Percentiles rank a stretch among this genome's conserved stretches.
phyloP scores from a whole-genome alignment of 53 echinoderm and acorn worm species.

The Echinarachnius parma region DNA sequence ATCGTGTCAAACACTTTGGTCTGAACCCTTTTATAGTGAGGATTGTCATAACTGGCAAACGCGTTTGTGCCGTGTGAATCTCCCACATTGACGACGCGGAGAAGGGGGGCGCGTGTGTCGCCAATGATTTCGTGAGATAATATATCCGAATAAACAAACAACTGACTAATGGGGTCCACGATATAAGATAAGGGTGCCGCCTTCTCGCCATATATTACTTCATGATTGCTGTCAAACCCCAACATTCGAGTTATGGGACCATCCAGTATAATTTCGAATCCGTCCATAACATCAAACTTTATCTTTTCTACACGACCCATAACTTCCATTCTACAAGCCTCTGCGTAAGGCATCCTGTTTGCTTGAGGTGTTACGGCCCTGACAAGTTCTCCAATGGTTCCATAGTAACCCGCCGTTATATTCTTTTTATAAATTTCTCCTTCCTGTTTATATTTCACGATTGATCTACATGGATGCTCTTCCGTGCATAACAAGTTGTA shows the following conservation, averaged over 20 bases:
- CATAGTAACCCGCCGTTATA: background rate
- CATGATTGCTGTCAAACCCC: background rate
- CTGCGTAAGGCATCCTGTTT: background rate
- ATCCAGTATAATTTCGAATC: background rate
- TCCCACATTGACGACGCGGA: conserved; percentile 50
- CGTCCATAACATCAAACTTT: background rate
- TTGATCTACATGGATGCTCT: background rate
- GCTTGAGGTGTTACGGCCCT: background rate
- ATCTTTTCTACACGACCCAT: background rate
- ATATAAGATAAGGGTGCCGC: background rate
- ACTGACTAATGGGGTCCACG: conserved; percentile 16
- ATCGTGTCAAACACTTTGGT: conserved; percentile 38
- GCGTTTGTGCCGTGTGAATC: conserved; percentile 25
- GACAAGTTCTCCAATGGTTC: background rate
- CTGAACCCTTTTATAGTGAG: conserved; percentile 34
- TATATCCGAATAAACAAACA: conserved; percentile 43
- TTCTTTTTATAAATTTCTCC: background rate
- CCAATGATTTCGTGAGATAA: conserved; percentile 25
- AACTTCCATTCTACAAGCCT: background rate
- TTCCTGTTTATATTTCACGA: background rate
- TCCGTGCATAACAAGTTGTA: conserved; percentile 11
- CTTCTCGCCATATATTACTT: background rate
- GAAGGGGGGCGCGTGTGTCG: conserved; percentile 42
- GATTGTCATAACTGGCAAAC: conserved; percentile 29
- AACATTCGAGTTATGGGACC: conserved; percentile 6